Conservation (phyloP, 35 echinoderm and acorn worm species). For the Antedon bifida region DNA sequence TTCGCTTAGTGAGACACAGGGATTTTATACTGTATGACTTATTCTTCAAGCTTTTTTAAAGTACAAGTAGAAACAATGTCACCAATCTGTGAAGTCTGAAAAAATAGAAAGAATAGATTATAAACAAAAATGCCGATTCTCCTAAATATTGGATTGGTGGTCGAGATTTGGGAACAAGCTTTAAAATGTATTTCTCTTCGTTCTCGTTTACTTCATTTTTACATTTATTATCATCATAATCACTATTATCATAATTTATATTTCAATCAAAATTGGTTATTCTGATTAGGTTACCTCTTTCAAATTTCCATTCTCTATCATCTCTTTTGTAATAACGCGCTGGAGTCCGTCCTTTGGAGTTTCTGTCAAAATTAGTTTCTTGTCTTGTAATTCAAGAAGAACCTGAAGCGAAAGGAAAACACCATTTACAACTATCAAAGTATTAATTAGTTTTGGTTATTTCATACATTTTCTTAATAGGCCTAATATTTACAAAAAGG, state of each 20-base stretch:
- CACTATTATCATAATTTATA: neutral
- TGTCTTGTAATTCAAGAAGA: neutral
- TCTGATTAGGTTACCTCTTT: neutral
- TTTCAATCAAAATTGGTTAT: neutral
- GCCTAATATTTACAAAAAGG: too few relatives aligned
- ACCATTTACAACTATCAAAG: too few relatives aligned
- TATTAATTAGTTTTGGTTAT: too few relatives aligned
- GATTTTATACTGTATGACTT: too few relatives aligned
- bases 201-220: neutral
- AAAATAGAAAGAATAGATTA: neutral
- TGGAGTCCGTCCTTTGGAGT: neutral
- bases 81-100: neutral
- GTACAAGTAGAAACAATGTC: neutral
- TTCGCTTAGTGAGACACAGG: too few relatives aligned
- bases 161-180: too few relatives aligned
- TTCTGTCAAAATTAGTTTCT: neutral
- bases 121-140: neutral
- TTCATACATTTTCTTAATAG: too few relatives aligned
- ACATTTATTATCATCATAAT: neutral
- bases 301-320: neutral
- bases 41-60: neutral
- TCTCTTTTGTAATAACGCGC: neutral
- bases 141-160: neutral
- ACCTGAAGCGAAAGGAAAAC: neutral
- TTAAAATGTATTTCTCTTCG: too few relatives aligned